Conservation (phyloP, 92 coral and sea anemone species). For the Palythoa caribaeorum region DNA sequence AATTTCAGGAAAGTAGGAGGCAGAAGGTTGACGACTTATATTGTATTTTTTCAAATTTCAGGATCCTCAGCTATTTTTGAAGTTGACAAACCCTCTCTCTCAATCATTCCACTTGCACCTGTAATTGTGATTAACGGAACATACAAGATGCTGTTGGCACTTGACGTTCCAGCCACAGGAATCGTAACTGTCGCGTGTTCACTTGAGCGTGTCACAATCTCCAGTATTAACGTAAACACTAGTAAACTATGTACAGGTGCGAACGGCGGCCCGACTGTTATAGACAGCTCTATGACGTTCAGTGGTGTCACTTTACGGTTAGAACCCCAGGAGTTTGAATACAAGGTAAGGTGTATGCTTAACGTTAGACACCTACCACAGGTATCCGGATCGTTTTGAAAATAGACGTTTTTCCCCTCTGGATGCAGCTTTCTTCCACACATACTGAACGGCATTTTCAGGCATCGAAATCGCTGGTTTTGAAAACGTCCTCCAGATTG, state of each 20-base stretch:
- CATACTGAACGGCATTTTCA: too few species aligned
- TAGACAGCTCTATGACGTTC: neutral
- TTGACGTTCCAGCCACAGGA: slow-evolving; percentile 18
- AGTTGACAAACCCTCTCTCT: slow-evolving; percentile 30
- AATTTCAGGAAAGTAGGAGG: neutral
- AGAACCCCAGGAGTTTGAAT: slow-evolving; percentile 27
- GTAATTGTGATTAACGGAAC: slow-evolving; percentile 30
- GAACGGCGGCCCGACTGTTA: slow-evolving; percentile 11
- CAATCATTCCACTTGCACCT: neutral
- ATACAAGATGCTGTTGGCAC: slow-evolving; percentile 13
- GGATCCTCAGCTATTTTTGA: slow-evolving; percentile 27
- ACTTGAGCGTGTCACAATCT: slow-evolving; percentile 2
- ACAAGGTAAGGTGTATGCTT: slow-evolving; percentile 3
- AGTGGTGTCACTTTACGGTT: slow-evolving; percentile 3
- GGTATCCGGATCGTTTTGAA: too few species aligned
- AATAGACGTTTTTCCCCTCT: too few species aligned
- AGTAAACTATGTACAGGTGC: slow-evolving; percentile 23
- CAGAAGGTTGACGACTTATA: neutral
- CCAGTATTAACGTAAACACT: neutral
- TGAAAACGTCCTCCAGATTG: too few species aligned
- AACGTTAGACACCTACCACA: too few species aligned
- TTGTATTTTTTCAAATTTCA: neutral
- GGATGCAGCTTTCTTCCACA: too few species aligned
- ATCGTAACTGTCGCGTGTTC: slow-evolving; percentile 20
- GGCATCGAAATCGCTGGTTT: too few species aligned